phyloP scores from a whole-genome alignment of 2,797 vertebrate species.

The Aulostomus chinensis region DNA sequence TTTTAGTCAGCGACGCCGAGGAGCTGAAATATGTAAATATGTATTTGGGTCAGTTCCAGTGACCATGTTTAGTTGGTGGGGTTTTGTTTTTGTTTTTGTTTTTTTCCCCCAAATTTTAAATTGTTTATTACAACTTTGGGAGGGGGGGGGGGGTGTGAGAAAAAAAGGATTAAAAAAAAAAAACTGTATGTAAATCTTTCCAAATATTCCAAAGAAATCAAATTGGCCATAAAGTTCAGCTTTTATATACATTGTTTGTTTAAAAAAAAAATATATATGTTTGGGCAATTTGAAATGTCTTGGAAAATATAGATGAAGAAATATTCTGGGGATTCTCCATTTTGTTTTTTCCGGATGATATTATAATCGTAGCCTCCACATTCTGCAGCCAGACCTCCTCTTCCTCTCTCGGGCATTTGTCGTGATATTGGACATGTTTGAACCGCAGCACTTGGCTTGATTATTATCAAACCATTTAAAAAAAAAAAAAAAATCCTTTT shows the following conservation, averaged over 20 bases:
- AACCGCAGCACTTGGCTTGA: constrained; percentile 81
- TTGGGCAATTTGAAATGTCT: constrained; percentile 56
- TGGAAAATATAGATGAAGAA: too few relatives aligned
- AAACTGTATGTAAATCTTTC: constrained; percentile 80
- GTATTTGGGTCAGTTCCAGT: constrained; percentile 91
- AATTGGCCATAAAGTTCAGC: constrained; percentile 73
- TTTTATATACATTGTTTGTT: constrained; percentile 71
- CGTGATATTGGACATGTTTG: constrained; percentile 72
- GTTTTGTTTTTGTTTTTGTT: too few relatives aligned
- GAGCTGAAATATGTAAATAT: constrained; percentile 90
- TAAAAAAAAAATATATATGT: constrained; percentile 22
- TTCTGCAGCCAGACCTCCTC: constrained; percentile 60
- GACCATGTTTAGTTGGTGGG: constrained; percentile 89
- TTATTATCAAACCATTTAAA: too few relatives aligned
- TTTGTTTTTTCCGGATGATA: constrained; percentile 41
- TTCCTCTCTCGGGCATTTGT: constrained; percentile 55
- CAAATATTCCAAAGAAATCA: constrained; percentile 82
- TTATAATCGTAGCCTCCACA: constrained; percentile 46
- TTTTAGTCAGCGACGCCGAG: constrained; percentile 79
- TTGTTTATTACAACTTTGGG: constrained; percentile 80
- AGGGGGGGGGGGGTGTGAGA: too few relatives aligned
- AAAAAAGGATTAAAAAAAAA: constrained; percentile 48
- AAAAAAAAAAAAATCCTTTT: constrained; percentile 59
- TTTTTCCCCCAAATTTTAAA: constrained; percentile 77
- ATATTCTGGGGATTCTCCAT: constrained; percentile 15